A percentile compares a stretch with the other conserved stretches of the same genome.
Evolutionary conservation across 2,888 invertebrate species (phyloP).

Genomic region (Teleiodes luculella): DNA sequence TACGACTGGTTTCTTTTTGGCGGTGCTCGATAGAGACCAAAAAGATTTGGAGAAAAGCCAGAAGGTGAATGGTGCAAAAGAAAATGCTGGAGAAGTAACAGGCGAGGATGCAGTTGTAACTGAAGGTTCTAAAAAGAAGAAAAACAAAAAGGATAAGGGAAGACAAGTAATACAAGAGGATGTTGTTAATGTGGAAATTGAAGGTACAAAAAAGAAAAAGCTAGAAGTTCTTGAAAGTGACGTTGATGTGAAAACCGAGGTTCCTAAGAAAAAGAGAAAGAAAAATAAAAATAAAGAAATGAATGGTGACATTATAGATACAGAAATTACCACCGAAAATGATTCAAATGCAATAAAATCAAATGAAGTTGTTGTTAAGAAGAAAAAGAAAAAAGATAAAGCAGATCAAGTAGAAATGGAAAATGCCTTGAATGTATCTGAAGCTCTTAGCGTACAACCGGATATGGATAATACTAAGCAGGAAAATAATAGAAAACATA

Average conservation of each 20-base stretch:
- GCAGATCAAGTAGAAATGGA: not conserved
- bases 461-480: constrained; percentile 5
- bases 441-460: not conserved
- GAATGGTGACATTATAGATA: not conserved
- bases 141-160: constrained; percentile 2
- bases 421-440: not conserved
- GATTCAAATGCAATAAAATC: not conserved
- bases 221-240: not conserved
- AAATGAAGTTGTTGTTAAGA: constrained; percentile 5
- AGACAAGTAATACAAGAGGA: not conserved
- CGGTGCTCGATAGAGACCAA: constrained; percentile 86
- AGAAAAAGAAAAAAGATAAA: constrained; percentile 23
- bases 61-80: constrained; percentile 18
- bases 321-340: not conserved
- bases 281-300: not conserved
- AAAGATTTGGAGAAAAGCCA: constrained; percentile 52
- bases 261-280: not conserved
- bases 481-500: constrained; percentile 17
- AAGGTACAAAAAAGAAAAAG: not conserved
- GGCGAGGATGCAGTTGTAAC: not conserved
- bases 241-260: too few species aligned
- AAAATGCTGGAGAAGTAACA: constrained; percentile 13
- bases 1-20: constrained; percentile 97
- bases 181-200: not conserved
- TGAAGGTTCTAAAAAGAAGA: not conserved